Percentiles rank a stretch among this genome's conserved stretches.
Conservation (phyloP, 2,113 vertebrate genomes). For the Chunga burmeisteri region DNA sequence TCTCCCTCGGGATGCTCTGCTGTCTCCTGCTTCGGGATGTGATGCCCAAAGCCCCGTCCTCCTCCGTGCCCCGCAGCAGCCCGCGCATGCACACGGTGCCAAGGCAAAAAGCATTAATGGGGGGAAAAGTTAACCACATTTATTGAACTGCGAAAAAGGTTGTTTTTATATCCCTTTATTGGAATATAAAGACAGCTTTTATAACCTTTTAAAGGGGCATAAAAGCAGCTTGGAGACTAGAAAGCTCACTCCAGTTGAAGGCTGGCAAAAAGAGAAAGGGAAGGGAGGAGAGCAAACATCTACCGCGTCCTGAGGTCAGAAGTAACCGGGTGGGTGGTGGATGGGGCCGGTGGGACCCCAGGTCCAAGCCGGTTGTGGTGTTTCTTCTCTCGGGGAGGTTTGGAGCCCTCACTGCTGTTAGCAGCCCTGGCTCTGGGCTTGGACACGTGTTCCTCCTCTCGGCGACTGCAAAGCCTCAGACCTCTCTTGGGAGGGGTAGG, state of each 20-base stretch:
- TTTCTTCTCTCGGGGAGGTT: fast-evolving
- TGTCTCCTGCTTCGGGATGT: background rate
- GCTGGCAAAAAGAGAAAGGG: background rate
- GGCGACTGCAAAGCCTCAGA: background rate
- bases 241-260: background rate
- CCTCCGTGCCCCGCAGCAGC: background rate
- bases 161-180: conserved; percentile 68
- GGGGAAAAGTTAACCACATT: conserved; percentile 2
- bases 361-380: background rate
- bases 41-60: fast-evolving
- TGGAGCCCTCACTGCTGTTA: background rate
- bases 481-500: background rate
- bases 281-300: background rate
- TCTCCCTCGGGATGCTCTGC: background rate
- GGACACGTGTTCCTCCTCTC: background rate
- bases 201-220: conserved; percentile 66
- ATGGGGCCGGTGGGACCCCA: background rate
- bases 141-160: conserved; percentile 4
- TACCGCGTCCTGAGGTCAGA: background rate
- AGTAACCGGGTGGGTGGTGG: fast-evolving
- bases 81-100: fast-evolving
- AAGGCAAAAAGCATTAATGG: background rate
- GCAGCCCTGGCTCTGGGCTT: background rate
- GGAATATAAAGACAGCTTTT: conserved; percentile 63
- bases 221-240: conserved; percentile 56